Evolutionary conservation across 1,140 invertebrate species (phyloP), one percentile per base, ranked within the genome.

Genomic region (Cherax quadricarinatus): DNA sequence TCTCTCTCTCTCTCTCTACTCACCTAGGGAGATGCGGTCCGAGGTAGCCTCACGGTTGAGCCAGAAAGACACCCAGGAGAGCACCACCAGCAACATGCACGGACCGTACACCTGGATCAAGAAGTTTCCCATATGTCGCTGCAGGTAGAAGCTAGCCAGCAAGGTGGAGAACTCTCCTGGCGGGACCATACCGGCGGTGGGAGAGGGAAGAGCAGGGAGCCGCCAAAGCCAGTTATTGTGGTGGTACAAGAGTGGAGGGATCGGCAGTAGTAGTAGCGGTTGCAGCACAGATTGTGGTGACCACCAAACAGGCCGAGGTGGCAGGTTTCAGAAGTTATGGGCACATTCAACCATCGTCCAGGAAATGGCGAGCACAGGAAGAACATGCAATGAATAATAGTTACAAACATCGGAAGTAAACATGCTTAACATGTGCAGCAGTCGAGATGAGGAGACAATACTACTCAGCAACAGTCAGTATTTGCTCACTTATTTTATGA

Each of bases 21-120:
- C 96, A 97, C 97, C 98, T 4, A 98, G 95, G 0, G 97, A 97
- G 1, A 98, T 97, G 94, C 98, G 95, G 95, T 98, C 98, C 0
- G 98, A 97, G 0, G 98, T 99, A 0, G 98, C 98, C 95, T 99
- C 98, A 49, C 98, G 96, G 95, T 99, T 98, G 51, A 99, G 98
- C 98, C 98, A 99, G 95, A 99, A 99, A 0, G 98, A 98, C 0
- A 99, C 98, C 98, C 98, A 99, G 0, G 98, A 99, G 0, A 99
- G 95, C 3, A 99, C 97, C 0, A 99, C 98, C 88, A 99, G 98
- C 75, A 99, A 96, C 81, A 98, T 98, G 94, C 98, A 99, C 0
- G 99, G 99, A 48, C 99, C 97, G 95, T 99, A 99, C 18, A 98
- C 98, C 95, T 98, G 97, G 92, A 98, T 97, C 3, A 99, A 96